A percentile compares a stretch with the other conserved stretches of the same genome.
phyloP scores from a whole-genome alignment of 2,797 vertebrate species.

The Cynodonichthys magdalenae region DNA sequence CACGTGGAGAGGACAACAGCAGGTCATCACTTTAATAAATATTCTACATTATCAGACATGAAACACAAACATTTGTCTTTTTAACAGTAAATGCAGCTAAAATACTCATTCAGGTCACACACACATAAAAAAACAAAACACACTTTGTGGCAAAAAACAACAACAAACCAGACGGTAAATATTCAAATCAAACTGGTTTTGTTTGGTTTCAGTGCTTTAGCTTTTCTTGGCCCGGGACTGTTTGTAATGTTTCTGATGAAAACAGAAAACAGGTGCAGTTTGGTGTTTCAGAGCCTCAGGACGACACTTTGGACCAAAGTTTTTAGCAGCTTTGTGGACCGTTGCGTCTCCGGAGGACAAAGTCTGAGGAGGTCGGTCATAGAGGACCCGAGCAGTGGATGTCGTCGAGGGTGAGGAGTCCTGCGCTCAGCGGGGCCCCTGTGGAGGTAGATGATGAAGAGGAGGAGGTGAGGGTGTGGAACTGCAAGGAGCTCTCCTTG shows the following conservation, averaged over 20 bases:
- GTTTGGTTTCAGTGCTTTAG: constrained; percentile 62
- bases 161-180: constrained; percentile 20
- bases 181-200: neutral
- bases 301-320: constrained; percentile 2
- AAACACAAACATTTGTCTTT: constrained; percentile 25
- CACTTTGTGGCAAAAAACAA: constrained; percentile 63
- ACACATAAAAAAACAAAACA: constrained; percentile 17
- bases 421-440: constrained; percentile 11
- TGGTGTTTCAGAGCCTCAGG: constrained; percentile 4
- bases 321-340: constrained; percentile 47
- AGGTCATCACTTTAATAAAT: constrained; percentile 47
- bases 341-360: constrained; percentile 2
- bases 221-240: constrained; percentile 46
- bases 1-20: constrained; percentile 1
- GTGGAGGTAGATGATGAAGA: constrained; percentile 13
- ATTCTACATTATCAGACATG: constrained; percentile 14
- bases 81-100: constrained; percentile 6
- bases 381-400: constrained; percentile 52
- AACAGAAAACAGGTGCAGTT: constrained; percentile 12
- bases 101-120: constrained; percentile 11
- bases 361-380: constrained; percentile 16
- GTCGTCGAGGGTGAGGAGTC: constrained; percentile 46
- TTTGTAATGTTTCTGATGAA: constrained; percentile 1
- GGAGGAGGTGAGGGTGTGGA: constrained; percentile 72
- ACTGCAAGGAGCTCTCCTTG: constrained; percentile 90